A percentile compares a stretch with the other conserved stretches of the same genome.
Conservation (phyloP, 2,888 invertebrate species). For the Pristionchus fissidentatus region DNA sequence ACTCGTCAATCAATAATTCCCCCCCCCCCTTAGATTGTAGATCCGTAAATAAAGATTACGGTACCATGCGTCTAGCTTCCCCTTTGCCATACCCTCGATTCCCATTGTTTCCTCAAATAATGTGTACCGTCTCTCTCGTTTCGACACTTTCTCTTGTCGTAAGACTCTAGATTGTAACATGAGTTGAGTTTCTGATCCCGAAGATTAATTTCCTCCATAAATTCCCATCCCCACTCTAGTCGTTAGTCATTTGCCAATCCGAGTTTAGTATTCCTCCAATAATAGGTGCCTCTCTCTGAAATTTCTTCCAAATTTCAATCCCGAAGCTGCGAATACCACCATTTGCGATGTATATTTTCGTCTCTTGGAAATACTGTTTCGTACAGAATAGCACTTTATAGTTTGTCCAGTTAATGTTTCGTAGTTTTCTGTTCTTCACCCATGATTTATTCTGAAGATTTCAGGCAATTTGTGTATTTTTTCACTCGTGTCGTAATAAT, state of each 20-base stretch:
- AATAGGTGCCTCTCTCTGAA: neutral
- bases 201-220: neutral
- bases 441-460: no score
- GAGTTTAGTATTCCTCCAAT: neutral
- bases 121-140: neutral
- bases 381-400: neutral
- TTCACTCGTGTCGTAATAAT: neutral
- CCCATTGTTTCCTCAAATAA: constrained; percentile 7
- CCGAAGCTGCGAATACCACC: no score
- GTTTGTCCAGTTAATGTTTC: neutral
- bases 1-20: neutral
- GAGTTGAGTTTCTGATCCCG: no score
- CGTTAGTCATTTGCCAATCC: neutral
- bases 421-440: neutral
- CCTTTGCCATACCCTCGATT: constrained; percentile 33
- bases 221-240: neutral
- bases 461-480: neutral
- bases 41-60: constrained; percentile 18
- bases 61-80: constrained; percentile 33
- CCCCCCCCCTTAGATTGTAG: neutral
- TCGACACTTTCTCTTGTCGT: neutral
- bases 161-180: neutral
- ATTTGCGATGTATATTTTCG: no score
- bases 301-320: neutral
- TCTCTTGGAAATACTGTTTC: neutral